Evolutionary conservation across 2,888 invertebrate species (phyloP).

Genomic region (Dugesia japonica): DNA sequence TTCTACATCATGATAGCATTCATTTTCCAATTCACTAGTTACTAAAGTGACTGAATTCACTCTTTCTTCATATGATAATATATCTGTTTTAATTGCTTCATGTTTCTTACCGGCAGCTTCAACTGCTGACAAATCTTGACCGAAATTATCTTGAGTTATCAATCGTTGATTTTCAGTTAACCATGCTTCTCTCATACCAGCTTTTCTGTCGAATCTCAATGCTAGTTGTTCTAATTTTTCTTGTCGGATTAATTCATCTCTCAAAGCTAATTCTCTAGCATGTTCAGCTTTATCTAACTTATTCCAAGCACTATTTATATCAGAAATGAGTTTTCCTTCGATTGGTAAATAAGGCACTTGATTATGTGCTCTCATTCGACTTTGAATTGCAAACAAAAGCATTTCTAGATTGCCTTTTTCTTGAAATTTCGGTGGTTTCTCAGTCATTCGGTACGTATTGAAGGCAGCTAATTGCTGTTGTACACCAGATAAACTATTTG

Average conservation of each 20-base stretch:
- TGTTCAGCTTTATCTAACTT: slow-evolving; percentile 91
- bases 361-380: slow-evolving; percentile 94
- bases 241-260: slow-evolving; percentile 91
- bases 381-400: slow-evolving; percentile 66
- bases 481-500: slow-evolving; percentile 75
- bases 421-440: slow-evolving; percentile 75
- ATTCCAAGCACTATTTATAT: slow-evolving; percentile 99
- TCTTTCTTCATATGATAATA: slow-evolving; percentile 94
- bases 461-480: slow-evolving; percentile 78
- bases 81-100: slow-evolving; percentile 98
- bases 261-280: slow-evolving; percentile 80
- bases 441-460: slow-evolving; percentile 71
- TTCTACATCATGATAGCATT: slow-evolving; percentile 92
- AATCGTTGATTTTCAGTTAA: slow-evolving; percentile 93
- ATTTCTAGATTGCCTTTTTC: slow-evolving; percentile 36
- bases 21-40: slow-evolving; percentile 80
- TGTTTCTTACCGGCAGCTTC: slow-evolving; percentile 99
- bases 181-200: slow-evolving; percentile 99
- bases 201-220: slow-evolving; percentile 86
- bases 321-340: slow-evolving; percentile 93
- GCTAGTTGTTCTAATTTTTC: slow-evolving; percentile 92
- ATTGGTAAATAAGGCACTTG: slow-evolving; percentile 84
- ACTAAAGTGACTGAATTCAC: slow-evolving; percentile 96
- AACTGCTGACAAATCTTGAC: slow-evolving; percentile 87
- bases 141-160: slow-evolving; percentile 89